Conservation (phyloP, 2,888 invertebrate genomes). For the Seira sanloemensis region DNA sequence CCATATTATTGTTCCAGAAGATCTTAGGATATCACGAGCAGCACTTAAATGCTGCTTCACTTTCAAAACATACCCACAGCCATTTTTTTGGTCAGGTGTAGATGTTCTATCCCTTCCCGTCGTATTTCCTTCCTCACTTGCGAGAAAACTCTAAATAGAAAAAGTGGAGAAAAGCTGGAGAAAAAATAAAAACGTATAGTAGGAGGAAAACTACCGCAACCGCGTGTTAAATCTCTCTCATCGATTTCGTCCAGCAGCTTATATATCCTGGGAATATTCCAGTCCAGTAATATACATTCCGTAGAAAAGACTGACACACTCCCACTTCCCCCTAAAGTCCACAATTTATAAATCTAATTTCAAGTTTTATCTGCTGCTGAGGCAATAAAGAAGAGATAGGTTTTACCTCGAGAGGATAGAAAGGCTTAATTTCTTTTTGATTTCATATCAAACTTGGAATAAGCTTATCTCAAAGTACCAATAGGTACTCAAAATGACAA, state of each 20-base stretch:
- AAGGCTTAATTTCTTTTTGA: constrained; percentile 7
- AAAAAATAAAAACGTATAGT: too few species aligned
- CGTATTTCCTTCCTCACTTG: too few species aligned
- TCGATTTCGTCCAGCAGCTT: constrained; percentile 29
- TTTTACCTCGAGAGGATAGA: neutral
- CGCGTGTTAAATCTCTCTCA: constrained; percentile 26
- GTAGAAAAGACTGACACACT: constrained; percentile 1
- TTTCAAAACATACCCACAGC: neutral
- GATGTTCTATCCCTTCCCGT: neutral
- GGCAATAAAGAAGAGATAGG: too few species aligned
- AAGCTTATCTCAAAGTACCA: neutral
- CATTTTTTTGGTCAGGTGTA: neutral
- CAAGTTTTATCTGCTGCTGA: neutral
- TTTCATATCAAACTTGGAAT: neutral
- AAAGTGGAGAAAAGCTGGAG: neutral
- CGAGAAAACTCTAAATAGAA: neutral
- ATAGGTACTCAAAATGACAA: too few species aligned
- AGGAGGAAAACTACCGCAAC: neutral
- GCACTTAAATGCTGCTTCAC: neutral
- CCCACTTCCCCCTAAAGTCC: neutral
- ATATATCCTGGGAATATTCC: too few species aligned
- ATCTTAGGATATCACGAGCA: neutral
- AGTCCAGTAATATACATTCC: constrained; percentile 10
- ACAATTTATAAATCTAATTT: neutral
- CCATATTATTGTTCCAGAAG: neutral